phyloP scores from a whole-genome alignment of 92 coral and sea anemone species.

The Bergia sp. region DNA sequence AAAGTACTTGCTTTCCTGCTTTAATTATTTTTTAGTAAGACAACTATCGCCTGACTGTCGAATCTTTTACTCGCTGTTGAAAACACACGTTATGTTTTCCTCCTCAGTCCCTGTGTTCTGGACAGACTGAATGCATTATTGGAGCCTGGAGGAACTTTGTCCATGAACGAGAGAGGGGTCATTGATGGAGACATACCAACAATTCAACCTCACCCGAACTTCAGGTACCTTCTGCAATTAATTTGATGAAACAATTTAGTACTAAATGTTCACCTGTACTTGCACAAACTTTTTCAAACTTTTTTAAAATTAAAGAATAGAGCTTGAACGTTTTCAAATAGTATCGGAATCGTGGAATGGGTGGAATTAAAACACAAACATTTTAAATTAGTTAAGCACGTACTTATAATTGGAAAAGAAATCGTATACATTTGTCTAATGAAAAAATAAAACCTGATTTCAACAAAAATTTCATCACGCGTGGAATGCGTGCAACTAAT shows the following conservation, averaged over 20 bases:
- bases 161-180: slow-evolving; percentile 95
- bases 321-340: no score
- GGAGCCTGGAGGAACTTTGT: slow-evolving; percentile 89
- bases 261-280: neutral
- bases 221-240: slow-evolving; percentile 62
- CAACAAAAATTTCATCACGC: no score
- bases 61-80: neutral
- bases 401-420: no score
- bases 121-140: slow-evolving; percentile 92
- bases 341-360: no score
- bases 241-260: no score
- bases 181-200: slow-evolving; percentile 93
- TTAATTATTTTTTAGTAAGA: neutral
- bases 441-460: no score
- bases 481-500: neutral
- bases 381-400: no score
- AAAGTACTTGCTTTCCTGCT: no score
- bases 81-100: neutral
- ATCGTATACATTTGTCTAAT: no score
- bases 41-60: neutral
- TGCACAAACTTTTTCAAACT: neutral
- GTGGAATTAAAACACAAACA: no score
- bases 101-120: slow-evolving; percentile 88
- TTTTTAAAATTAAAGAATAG: no score
- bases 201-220: slow-evolving; percentile 88